Base-by-base conservation (phyloP, 2,888 invertebrate species). In the Sericinus montela region DNA sequence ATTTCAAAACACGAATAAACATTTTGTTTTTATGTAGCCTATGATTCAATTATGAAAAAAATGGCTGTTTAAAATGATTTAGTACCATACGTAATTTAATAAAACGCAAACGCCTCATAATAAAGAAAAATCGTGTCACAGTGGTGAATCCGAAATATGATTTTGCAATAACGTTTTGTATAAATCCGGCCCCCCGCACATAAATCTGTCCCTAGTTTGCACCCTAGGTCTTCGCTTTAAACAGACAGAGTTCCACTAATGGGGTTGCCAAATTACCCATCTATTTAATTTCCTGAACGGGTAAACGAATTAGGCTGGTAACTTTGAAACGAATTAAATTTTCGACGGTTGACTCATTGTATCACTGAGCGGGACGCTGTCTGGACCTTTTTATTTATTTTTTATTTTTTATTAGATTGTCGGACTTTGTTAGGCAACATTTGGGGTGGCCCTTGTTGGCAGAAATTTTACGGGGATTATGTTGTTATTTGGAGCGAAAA, bases 271-370 rank as follows among this genome's bases (percentile, higher is more conserved):
- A 85, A 86, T 85, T 85, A 84, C 83, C 85, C 81, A 84, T 85
- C 84, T 86, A 87, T 87, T 86, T 86, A 86, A 87, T 87, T 86
- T 85, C 76, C 76, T 81, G 79, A 81, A 85, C 79, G 82, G 76
- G 76, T 86, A 87, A 87, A 82, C 80, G 82, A 83, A 86, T 87
- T 82, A 85, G 79, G 73, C 79, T 80, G 80, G 83, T 78, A 82
- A 81, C 84, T 83, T 82, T 81, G 81, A 78, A 80, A 79, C 71
- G 77, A 80, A 84, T 85, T 84, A 72, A 80, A 85, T 84, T 86
- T 81, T 76, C 73, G 67, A 75, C 76, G 75, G 78, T 81, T 77
- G 78, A 80, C 74, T 79, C 77, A 75, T 77, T 73, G 51, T 52
- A 59, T 63, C 58, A 63, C 58, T 37, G 50, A 32, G 19, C 41